Percentiles rank a stretch among this genome's conserved stretches.
Evolutionary conservation across 2,888 invertebrate species (phyloP).

Genomic region (Volucella bombylans): DNA sequence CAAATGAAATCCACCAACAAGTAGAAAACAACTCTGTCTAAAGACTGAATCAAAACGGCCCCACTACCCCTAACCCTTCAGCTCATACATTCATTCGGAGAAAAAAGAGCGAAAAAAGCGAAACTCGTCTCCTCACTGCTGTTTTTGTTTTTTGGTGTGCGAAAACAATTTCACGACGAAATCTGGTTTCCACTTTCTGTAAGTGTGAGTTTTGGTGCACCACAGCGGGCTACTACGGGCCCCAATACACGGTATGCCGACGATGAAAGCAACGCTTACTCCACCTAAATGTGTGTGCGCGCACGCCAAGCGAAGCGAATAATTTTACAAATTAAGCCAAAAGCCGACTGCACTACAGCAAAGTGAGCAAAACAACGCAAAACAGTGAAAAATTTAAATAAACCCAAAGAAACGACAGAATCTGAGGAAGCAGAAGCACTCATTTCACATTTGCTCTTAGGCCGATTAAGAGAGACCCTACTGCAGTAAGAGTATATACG

Average conservation of each 20-base stretch:
- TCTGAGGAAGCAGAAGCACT: slow-evolving; percentile 27
- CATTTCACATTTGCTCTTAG: slow-evolving; percentile 55
- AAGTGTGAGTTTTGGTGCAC: slow-evolving; percentile 62
- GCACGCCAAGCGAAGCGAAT: slow-evolving; percentile 72
- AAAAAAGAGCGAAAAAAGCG: slow-evolving; percentile 53
- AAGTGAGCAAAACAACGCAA: slow-evolving; percentile 21
- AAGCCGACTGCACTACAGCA: slow-evolving; percentile 41
- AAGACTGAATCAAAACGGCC: slow-evolving; percentile 57
- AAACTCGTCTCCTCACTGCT: slow-evolving; percentile 35
- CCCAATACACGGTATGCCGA: slow-evolving; percentile 3
- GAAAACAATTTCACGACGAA: slow-evolving; percentile 65
- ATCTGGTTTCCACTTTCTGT: slow-evolving; percentile 64
- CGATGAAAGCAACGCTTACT: slow-evolving; percentile 63
- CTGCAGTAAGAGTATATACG: neutral
- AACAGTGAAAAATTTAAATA: slow-evolving; percentile 52
- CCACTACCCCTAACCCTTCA: slow-evolving; percentile 52
- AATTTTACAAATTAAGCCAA: slow-evolving; percentile 73
- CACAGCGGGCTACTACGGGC: slow-evolving; percentile 16
- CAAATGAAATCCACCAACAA: slow-evolving; percentile 70
- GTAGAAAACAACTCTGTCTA: slow-evolving; percentile 60
- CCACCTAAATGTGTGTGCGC: slow-evolving; percentile 55
- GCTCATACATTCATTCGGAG: slow-evolving; percentile 48
- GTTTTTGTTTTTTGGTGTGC: slow-evolving; percentile 20
- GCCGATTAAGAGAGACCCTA: slow-evolving; percentile 60
- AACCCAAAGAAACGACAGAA: slow-evolving; percentile 26